Conservation (phyloP, 2,888 invertebrate genomes). For the Melinaea menophilus region DNA sequence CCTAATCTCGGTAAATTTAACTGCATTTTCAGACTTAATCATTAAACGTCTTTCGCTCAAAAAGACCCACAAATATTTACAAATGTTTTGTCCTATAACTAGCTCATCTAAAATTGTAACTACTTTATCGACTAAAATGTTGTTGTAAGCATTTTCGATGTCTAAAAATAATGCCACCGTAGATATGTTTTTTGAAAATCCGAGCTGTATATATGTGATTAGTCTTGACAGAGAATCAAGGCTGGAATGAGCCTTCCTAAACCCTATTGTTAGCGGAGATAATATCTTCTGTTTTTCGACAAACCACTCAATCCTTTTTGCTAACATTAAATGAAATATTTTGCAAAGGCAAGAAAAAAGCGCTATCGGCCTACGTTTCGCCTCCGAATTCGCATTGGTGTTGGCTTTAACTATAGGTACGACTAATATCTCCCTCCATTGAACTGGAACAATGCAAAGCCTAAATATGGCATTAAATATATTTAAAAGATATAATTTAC, state of each 20-base stretch:
- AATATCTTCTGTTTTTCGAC: neutral
- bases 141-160: neutral
- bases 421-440: too few species aligned
- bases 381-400: neutral
- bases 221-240: neutral
- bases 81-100: neutral
- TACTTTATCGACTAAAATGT: neutral
- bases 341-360: constrained; percentile 10
- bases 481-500: constrained; percentile 10
- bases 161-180: constrained; percentile 2
- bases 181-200: constrained; percentile 1
- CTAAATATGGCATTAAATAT: too few species aligned
- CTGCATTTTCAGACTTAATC: neutral
- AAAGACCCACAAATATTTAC: neutral
- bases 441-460: too few species aligned
- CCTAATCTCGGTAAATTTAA: neutral
- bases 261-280: constrained; percentile 4
- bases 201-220: constrained; percentile 6
- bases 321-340: constrained; percentile 13
- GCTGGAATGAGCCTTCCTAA: neutral
- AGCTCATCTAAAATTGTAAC: neutral
- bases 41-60: constrained; percentile 3
- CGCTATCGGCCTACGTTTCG: constrained; percentile 3
- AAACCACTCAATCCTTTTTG: neutral
- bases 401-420: too few species aligned